phyloP scores from a whole-genome alignment of 2,113 vertebrate genomes.

The Heterochromis multidens region DNA sequence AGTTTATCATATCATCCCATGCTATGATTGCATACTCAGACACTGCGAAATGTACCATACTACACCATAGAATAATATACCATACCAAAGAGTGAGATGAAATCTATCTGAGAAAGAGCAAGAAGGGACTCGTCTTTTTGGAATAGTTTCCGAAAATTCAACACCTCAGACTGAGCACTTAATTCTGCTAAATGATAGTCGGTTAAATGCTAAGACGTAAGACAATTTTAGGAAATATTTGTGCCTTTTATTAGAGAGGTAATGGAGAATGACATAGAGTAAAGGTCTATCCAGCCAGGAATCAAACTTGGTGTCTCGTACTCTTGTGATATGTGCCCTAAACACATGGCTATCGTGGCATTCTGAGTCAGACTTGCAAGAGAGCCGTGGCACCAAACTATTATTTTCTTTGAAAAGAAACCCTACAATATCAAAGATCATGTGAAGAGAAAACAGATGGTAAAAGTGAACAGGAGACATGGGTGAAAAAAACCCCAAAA shows the following conservation, averaged over 20 bases:
- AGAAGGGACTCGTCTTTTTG: background rate
- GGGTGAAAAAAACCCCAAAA: background rate
- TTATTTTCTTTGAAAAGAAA: background rate
- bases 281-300: background rate
- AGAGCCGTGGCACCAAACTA: background rate
- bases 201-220: slow-evolving; percentile 20
- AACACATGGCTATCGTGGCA: background rate
- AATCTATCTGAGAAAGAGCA: background rate
- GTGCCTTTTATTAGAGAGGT: background rate
- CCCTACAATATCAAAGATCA: slow-evolving; percentile 6
- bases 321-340: background rate
- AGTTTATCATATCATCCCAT: background rate
- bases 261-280: background rate
- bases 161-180: background rate
- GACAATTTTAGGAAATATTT: background rate
- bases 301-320: background rate
- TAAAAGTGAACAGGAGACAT: slow-evolving; percentile 4
- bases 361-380: background rate
- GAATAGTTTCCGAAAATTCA: background rate
- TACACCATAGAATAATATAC: background rate
- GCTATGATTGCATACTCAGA: too few species aligned
- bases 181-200: slow-evolving; percentile 13
- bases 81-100: background rate
- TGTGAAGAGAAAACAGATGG: slow-evolving; percentile 26
- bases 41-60: background rate